Evolutionary conservation across 1,140 invertebrate genomes (phyloP), one percentile per base, ranked within the genome.

Genomic region (Brachionus rubens): DNA sequence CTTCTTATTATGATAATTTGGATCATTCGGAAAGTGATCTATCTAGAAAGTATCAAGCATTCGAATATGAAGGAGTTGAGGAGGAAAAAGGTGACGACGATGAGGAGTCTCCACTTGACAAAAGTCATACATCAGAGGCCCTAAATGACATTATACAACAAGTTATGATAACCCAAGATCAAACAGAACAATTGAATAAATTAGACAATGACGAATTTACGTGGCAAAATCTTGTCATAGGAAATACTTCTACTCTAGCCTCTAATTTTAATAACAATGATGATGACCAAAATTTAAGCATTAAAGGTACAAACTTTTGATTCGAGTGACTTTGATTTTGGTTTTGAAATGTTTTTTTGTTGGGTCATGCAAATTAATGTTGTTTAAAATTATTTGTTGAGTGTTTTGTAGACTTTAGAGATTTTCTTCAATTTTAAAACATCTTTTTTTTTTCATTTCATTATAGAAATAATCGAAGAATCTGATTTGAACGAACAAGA

Each of bases 91-190:
- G n/a, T 21, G 59, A 65, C 10, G 36, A 41, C 1, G 59, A 65
- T 4, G 40, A 19, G 1, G 30, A 59, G 14, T 59, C 54, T 33
- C 9, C 36, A 14, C 33, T 59, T 26, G 36, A 59, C 30, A 59
- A 59, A 59, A 59, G 54, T 33, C 33, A 33, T 33, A 59, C 54
- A 16, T 59, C 65, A 24, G 65, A 70, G 28, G 19, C 26, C 21
- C 41, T 72, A 19, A 72, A 72, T 41, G 68, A 72, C 46, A 50
- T 72, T 12, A 72, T 72, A 12, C 28, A 54, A 12, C 68, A 72
- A 50, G 68, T 72, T 9, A 36, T 54, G 46, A 72, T 33, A 19
- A 16, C 68, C n/a, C 24, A 48, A 9, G 36, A 41, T 50, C 46
- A 72, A 41, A 26, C 68, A 21, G 68, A 72, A 50, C 16, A 72